These are phyloP conservation scores for Cerastis leucographa DNA, from an alignment of 2,888 invertebrate species.

Conservation along the genomic window DNA sequence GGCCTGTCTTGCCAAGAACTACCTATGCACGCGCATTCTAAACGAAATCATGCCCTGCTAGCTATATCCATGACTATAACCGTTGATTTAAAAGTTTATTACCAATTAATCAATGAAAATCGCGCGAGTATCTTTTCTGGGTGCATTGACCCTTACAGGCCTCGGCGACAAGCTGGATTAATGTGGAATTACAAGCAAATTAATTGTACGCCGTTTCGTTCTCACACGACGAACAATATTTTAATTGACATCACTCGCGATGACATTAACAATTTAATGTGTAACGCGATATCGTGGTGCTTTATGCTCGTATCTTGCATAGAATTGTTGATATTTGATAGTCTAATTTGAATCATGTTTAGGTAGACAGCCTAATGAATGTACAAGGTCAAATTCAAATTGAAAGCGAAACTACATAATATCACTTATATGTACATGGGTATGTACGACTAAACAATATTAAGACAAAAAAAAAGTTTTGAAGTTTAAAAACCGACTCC, in stretches of 20 bases:
- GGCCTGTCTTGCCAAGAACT: no score
- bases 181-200: constrained; percentile 80
- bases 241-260: constrained; percentile 74
- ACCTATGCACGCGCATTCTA: no score
- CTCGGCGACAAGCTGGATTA: constrained; percentile 71
- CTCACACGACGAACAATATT: constrained; percentile 71
- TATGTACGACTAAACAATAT: neutral
- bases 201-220: constrained; percentile 75
- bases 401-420: no score
- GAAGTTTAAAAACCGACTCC: neutral
- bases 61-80: no score
- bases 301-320: constrained; percentile 18
- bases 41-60: no score
- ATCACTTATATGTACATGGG: no score
- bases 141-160: constrained; percentile 41
- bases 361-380: neutral
- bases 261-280: constrained; percentile 68
- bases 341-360: constrained; percentile 20
- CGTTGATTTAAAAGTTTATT: no score
- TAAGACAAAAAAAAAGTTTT: neutral
- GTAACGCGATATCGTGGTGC: constrained; percentile 42
- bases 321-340: neutral
- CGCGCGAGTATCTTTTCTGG: neutral
- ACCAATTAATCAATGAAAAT: neutral
- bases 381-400: neutral